phyloP scores from a whole-genome alignment of 2,888 invertebrate genomes.

The Pharmacophagus antenor region DNA sequence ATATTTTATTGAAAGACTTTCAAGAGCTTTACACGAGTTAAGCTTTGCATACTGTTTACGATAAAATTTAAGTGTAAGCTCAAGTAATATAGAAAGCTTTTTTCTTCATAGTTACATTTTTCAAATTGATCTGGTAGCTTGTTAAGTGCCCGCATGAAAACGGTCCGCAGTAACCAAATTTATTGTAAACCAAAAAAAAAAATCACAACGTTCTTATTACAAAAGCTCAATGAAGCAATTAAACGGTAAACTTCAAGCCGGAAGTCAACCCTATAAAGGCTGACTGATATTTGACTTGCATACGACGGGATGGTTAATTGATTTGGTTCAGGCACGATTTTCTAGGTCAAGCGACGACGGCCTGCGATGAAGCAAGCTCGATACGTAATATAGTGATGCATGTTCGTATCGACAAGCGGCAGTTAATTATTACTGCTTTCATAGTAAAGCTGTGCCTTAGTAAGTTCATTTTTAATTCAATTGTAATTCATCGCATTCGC shows the following conservation, averaged over 20 bases:
- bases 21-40: too few relatives aligned
- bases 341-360: conserved; percentile 36
- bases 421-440: too few relatives aligned
- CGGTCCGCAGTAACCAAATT: too few relatives aligned
- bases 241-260: conserved; percentile 3
- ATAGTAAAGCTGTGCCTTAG: too few relatives aligned
- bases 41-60: too few relatives aligned
- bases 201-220: background rate
- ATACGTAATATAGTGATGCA: background rate
- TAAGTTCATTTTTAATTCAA: too few relatives aligned
- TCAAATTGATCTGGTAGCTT: background rate
- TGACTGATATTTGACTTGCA: conserved; percentile 26
- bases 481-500: too few relatives aligned
- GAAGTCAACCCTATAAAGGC: conserved; percentile 14
- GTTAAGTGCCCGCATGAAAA: background rate
- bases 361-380: background rate
- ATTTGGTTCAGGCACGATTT: conserved; percentile 32
- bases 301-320: conserved; percentile 32
- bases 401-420: conserved; percentile 1
- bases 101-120: background rate
- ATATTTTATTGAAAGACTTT: too few relatives aligned
- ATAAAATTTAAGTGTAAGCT: background rate
- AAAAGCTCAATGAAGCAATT: background rate
- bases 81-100: background rate
- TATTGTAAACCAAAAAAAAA: too few relatives aligned